A percentile compares a stretch with the other conserved stretches of the same genome.
phyloP scores from a whole-genome alignment of 2,888 invertebrate species.

The Plagiodera versicolora region DNA sequence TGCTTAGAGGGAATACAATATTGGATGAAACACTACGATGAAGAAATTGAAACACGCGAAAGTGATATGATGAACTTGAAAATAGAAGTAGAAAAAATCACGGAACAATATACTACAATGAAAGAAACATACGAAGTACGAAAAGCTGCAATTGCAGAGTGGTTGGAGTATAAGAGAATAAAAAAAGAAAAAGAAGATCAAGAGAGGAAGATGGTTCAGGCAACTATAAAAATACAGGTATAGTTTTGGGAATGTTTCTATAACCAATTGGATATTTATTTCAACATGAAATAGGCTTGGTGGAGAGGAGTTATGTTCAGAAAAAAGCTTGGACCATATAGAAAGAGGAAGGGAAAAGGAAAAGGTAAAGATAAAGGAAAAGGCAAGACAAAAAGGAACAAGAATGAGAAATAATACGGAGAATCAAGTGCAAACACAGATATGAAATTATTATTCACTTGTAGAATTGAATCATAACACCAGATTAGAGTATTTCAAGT shows the following conservation, averaged over 20 bases:
- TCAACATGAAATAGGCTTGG: conserved; percentile 42
- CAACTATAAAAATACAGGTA: conserved; percentile 44
- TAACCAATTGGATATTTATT: background rate
- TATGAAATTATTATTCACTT: background rate
- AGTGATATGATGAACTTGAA: conserved; percentile 37
- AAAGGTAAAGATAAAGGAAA: conserved; percentile 29
- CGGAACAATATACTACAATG: conserved; percentile 32
- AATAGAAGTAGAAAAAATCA: conserved; percentile 36
- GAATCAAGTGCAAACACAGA: background rate
- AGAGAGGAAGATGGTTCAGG: conserved; percentile 26
- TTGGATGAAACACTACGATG: conserved; percentile 48
- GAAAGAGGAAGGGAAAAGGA: conserved; percentile 36
- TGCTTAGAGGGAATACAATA: conserved; percentile 40
- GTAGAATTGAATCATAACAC: too few relatives aligned
- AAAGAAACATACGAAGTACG: conserved; percentile 34
- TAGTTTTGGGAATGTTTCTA: background rate
- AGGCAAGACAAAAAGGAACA: conserved; percentile 24
- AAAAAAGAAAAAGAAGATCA: conserved; percentile 34
- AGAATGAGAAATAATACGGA: background rate
- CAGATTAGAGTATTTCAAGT: too few relatives aligned
- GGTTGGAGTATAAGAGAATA: conserved; percentile 36
- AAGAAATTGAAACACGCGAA: conserved; percentile 42
- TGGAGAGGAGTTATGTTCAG: conserved; percentile 45
- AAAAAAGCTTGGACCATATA: conserved; percentile 41
- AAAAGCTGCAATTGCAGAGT: conserved; percentile 40